These are phyloP conservation scores for Heliothis virescens DNA, from an alignment of 1,140 invertebrate genomes.

Conservation along the genomic window DNA sequence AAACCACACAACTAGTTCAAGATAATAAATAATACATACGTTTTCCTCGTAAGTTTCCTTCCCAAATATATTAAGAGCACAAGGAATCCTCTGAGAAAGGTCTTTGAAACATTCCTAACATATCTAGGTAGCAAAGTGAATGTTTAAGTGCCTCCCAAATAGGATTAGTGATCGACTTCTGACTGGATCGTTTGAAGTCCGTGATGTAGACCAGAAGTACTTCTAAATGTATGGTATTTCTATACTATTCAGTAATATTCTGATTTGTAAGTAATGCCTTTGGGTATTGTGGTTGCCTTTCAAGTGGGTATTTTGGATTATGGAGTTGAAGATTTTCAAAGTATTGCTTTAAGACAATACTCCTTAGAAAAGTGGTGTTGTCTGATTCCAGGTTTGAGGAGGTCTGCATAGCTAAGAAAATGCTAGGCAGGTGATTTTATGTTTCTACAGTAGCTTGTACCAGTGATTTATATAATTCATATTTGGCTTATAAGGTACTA, in stretches of 20 bases:
- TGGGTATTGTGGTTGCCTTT: neutral
- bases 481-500: no score
- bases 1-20: neutral
- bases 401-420: no score
- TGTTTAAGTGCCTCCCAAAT: conserved; percentile 10
- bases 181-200: conserved; percentile 16
- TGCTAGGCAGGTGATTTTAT: no score
- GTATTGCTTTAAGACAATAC: no score
- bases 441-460: no score
- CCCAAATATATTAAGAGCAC: conserved; percentile 18
- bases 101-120: conserved; percentile 10
- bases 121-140: conserved; percentile 24
- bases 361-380: no score
- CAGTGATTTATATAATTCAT: no score
- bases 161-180: conserved; percentile 8
- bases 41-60: neutral
- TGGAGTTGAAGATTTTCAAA: no score
- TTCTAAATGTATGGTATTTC: neutral
- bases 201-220: neutral
- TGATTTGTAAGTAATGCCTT: no score
- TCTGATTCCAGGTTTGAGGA: no score
- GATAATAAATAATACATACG: neutral
- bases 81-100: neutral
- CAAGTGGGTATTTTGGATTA: no score
- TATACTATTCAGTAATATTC: no score